Evolutionary conservation across 2,888 invertebrate genomes (phyloP).

Genomic region (Acleris emargana): DNA sequence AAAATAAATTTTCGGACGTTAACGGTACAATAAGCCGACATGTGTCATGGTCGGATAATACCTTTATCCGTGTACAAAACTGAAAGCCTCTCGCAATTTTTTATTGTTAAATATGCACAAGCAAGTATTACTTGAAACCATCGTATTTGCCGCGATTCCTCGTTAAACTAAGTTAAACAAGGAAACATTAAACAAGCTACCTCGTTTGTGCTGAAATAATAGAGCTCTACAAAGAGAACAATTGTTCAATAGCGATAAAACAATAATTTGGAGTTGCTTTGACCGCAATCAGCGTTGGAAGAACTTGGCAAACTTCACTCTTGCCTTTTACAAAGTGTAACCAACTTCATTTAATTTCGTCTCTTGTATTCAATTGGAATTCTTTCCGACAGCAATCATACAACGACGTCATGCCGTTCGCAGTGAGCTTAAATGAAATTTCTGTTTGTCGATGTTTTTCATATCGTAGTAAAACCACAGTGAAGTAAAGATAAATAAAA

Average conservation of each 20-base stretch:
- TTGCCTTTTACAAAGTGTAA: constrained; percentile 9
- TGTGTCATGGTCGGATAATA: not conserved
- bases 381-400: not conserved
- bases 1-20: not conserved
- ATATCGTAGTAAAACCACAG: too few species aligned
- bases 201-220: constrained; percentile 19
- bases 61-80: not conserved
- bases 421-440: too few species aligned
- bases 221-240: constrained; percentile 14
- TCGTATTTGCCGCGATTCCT: not conserved
- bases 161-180: not conserved
- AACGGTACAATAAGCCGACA: not conserved
- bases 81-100: not conserved
- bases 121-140: not conserved
- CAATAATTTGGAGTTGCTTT: constrained; percentile 31
- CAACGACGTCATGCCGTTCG: not conserved
- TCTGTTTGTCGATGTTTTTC: too few species aligned
- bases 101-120: not conserved
- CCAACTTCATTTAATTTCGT: constrained; percentile 7
- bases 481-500: not conserved
- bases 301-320: constrained; percentile 24
- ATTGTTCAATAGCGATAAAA: constrained; percentile 30
- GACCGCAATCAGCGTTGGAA: constrained; percentile 29
- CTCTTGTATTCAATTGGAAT: constrained; percentile 8
- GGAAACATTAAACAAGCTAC: constrained; percentile 10